phyloP scores from a whole-genome alignment of 2,888 invertebrate genomes.

The Suillia variegata region DNA sequence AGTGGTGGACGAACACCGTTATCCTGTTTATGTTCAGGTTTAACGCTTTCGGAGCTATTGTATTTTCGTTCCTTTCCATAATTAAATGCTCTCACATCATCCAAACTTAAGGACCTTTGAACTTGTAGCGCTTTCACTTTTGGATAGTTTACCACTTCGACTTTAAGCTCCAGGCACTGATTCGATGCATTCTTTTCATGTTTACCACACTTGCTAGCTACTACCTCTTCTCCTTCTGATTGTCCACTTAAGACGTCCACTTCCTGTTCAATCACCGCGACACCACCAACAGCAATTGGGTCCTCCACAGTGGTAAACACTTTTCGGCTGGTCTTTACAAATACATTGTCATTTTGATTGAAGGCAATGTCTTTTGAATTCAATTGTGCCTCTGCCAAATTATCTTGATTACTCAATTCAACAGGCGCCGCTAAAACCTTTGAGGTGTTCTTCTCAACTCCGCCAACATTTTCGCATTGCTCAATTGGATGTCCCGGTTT shows the following conservation, averaged over 20 bases:
- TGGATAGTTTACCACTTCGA: no score
- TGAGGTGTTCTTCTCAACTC: slow-evolving; percentile 21
- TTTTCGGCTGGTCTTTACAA: slow-evolving; percentile 80
- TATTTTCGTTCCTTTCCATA: slow-evolving; percentile 36
- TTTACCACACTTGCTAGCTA: slow-evolving; percentile 16
- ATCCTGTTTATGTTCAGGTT: not conserved
- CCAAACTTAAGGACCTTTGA: slow-evolving; percentile 46
- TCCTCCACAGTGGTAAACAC: slow-evolving; percentile 74
- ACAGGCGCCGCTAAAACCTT: not conserved
- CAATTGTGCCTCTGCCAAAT: slow-evolving; percentile 36
- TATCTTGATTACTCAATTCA: not conserved
- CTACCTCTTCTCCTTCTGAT: slow-evolving; percentile 10
- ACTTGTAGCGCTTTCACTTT: no score
- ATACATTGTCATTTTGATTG: slow-evolving; percentile 66
- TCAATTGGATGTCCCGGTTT: slow-evolving; percentile 57
- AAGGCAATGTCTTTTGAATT: slow-evolving; percentile 31
- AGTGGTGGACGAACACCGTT: slow-evolving; percentile 41
- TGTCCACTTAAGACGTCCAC: slow-evolving; percentile 27
- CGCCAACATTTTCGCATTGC: slow-evolving; percentile 35
- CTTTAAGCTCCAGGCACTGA: slow-evolving; percentile 16
- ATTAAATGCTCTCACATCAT: slow-evolving; percentile 34
- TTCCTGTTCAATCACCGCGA: slow-evolving; percentile 49
- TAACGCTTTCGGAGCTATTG: slow-evolving; percentile 40
- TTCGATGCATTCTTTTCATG: no score
- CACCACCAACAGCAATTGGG: slow-evolving; percentile 44